These are phyloP conservation scores for Gerris buenoi DNA, from an alignment of 1,140 invertebrate genomes.

Conservation along the genomic window DNA sequence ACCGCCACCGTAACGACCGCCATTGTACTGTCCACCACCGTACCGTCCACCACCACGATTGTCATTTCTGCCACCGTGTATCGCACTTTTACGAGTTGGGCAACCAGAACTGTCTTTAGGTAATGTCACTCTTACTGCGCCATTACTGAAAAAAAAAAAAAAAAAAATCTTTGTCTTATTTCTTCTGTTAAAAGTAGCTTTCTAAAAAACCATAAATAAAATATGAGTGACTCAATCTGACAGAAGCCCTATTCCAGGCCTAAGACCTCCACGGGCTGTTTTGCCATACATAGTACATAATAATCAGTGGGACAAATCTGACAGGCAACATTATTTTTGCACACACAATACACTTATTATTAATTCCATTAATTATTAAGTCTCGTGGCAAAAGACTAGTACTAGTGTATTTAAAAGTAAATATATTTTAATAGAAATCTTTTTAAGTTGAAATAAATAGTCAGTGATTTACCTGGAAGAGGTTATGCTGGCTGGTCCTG, in stretches of 20 bases:
- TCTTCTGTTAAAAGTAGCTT: too few relatives aligned
- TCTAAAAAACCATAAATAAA: too few relatives aligned
- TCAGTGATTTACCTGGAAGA: background rate
- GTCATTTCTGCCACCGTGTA: background rate
- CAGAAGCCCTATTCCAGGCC: too few relatives aligned
- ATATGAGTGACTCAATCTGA: too few relatives aligned
- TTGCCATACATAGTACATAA: too few relatives aligned
- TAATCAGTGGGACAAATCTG: too few relatives aligned
- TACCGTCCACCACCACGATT: background rate
- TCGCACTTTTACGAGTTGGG: background rate
- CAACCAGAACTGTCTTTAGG: background rate
- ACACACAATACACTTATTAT: too few relatives aligned
- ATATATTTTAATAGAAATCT: background rate
- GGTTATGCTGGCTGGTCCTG: slow-evolving; percentile 2
- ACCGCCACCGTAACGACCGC: background rate
- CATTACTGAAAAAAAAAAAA: slow-evolving; percentile 4
- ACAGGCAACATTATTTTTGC: too few relatives aligned
- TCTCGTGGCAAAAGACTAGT: too few relatives aligned
- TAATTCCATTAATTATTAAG: too few relatives aligned
- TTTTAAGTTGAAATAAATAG: background rate
- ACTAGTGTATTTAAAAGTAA: background rate
- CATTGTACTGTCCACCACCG: background rate
- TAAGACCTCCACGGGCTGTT: too few relatives aligned
- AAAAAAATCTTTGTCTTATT: too few relatives aligned
- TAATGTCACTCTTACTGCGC: slow-evolving; percentile 4